These are phyloP conservation scores for Etheostoma spectabile DNA, from an alignment of 2,113 vertebrate genomes.

Conservation along the genomic window DNA sequence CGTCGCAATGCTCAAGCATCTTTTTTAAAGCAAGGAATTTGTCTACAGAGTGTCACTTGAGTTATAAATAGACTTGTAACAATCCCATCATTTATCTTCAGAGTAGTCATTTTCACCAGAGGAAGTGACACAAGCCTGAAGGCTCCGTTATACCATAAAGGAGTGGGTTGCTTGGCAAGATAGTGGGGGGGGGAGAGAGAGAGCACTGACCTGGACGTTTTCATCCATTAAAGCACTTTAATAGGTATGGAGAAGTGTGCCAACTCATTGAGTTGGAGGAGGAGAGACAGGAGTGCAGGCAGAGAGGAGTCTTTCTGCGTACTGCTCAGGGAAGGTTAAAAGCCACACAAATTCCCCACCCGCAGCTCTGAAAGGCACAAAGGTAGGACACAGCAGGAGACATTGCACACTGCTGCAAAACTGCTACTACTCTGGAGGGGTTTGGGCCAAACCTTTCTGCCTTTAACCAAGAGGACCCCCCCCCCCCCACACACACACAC, in stretches of 20 bases:
- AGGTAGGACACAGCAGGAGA: conserved; percentile 73
- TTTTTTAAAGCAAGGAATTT: conserved; percentile 60
- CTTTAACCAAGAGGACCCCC: not conserved
- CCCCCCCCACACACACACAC: not conserved
- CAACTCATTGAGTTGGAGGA: conserved; percentile 35
- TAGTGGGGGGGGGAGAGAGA: conserved; percentile 12
- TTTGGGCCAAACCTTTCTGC: conserved; percentile 40
- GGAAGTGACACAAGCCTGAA: conserved; percentile 42
- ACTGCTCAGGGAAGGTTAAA: conserved; percentile 78
- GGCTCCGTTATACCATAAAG: conserved; percentile 41
- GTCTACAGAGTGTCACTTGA: conserved; percentile 49
- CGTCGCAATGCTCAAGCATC: conserved; percentile 10
- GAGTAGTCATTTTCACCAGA: conserved; percentile 59
- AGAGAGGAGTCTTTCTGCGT: conserved; percentile 41
- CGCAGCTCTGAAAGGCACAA: conserved; percentile 75
- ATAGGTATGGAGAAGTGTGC: conserved; percentile 39
- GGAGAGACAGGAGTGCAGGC: conserved; percentile 31
- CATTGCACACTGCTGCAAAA: conserved; percentile 53
- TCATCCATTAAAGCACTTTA: conserved; percentile 58
- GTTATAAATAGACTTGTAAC: conserved; percentile 72
- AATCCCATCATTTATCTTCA: conserved; percentile 69
- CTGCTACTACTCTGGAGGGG: conserved; percentile 37
- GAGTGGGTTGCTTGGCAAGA: conserved; percentile 26
- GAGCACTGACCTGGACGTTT: conserved; percentile 40
- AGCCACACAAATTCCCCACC: conserved; percentile 80